Conservation (phyloP, 2,113 vertebrate genomes). For the Prunella fulvescens region DNA sequence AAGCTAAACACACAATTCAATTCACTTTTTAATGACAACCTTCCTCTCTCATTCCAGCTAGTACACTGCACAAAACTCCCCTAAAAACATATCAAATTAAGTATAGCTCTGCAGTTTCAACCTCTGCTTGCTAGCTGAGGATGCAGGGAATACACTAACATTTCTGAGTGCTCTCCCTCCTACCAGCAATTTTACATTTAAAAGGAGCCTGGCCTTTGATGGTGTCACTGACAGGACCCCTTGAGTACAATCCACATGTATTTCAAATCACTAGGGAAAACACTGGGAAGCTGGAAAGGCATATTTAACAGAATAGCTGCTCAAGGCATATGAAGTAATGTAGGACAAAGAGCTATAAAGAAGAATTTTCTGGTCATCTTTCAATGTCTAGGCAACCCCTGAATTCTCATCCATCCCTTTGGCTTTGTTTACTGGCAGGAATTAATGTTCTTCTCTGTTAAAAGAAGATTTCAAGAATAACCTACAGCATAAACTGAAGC, state of each 20-base stretch:
- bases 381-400: neutral
- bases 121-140: neutral
- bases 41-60: neutral
- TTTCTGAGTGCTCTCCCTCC: neutral
- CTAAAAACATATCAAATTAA: neutral
- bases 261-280: neutral
- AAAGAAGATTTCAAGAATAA: neutral
- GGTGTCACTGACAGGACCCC: neutral
- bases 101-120: neutral
- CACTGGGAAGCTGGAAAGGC: neutral
- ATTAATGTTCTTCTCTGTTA: neutral
- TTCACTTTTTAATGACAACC: neutral
- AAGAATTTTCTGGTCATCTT: neutral
- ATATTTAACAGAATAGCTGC: neutral
- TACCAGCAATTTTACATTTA: neutral
- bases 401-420: neutral
- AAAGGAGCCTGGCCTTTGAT: neutral
- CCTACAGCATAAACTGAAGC: neutral
- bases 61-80: neutral
- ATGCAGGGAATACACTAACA: neutral
- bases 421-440: neutral
- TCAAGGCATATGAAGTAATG: neutral
- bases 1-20: neutral
- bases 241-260: neutral
- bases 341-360: neutral